Percentiles rank a stretch among this genome's conserved stretches.
These are phyloP conservation scores for Wasmannia auropunctata DNA, from an alignment of 1,140 invertebrate genomes.

Conservation along the genomic window DNA sequence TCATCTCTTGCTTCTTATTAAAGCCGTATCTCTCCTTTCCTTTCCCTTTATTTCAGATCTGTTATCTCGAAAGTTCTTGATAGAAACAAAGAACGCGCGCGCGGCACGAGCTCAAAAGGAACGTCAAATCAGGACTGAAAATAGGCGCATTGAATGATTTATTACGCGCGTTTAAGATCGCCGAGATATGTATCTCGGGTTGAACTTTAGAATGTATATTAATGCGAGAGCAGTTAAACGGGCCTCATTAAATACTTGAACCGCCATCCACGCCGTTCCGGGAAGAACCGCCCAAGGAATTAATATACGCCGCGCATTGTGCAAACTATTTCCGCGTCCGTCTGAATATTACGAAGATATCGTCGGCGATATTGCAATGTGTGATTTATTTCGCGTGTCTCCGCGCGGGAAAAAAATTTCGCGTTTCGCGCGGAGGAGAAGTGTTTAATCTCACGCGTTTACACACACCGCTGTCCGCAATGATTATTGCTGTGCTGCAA, in stretches of 20 bases:
- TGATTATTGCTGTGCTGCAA: not conserved
- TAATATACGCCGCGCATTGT: slow-evolving; percentile 12
- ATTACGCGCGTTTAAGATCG: slow-evolving; percentile 19
- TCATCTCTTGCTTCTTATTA: not conserved
- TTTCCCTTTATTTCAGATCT: not conserved
- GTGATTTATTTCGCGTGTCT: not conserved
- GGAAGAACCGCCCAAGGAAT: slow-evolving; percentile 20
- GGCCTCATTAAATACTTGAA: slow-evolving; percentile 52
- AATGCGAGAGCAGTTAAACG: slow-evolving; percentile 45
- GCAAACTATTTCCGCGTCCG: slow-evolving; percentile 2
- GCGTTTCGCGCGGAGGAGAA: not conserved
- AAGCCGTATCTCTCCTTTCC: no score
- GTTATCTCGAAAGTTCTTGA: not conserved
- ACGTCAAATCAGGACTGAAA: slow-evolving; percentile 41
- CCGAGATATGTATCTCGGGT: not conserved
- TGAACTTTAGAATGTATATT: slow-evolving; percentile 38
- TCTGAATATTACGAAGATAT: slow-evolving; percentile 15
- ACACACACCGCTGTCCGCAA: not conserved
- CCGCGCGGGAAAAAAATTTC: not conserved
- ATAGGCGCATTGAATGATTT: slow-evolving; percentile 43
- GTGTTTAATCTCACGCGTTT: not conserved
- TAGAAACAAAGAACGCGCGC: not conserved
- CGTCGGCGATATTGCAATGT: not conserved
- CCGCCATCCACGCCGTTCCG: not conserved
- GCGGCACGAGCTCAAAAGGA: not conserved